Conservation (phyloP, 2,113 vertebrate species). For the Poecile atricapillus region DNA sequence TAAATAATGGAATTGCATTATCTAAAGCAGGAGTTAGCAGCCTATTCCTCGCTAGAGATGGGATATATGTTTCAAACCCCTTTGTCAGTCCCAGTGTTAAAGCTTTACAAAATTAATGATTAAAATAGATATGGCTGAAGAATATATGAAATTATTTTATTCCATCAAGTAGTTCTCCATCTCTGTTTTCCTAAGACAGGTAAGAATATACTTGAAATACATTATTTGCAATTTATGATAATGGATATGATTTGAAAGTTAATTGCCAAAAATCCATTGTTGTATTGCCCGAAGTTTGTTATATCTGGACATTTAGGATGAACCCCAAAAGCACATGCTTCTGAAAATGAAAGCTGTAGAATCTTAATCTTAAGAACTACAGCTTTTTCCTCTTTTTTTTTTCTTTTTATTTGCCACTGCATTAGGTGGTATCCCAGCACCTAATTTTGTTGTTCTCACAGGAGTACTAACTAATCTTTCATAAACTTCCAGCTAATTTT, state of each 20-base stretch:
- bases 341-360: neutral
- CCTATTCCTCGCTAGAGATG: neutral
- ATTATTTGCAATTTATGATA: neutral
- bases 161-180: neutral
- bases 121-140: neutral
- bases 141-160: neutral
- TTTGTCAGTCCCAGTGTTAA: neutral
- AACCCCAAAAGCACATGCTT: neutral
- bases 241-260: neutral
- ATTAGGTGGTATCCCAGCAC: neutral
- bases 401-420: neutral
- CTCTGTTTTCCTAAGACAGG: neutral
- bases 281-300: neutral
- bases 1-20: neutral
- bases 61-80: neutral
- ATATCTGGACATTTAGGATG: neutral
- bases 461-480: neutral
- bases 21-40: neutral
- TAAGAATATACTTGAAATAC: neutral
- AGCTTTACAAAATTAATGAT: neutral
- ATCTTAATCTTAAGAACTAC: neutral
- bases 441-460: neutral
- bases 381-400: neutral
- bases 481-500: neutral
- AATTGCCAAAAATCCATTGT: neutral